Percentiles rank a stretch among this genome's conserved stretches.
Evolutionary conservation across 2,797 vertebrate genomes (phyloP).

Genomic region (Poecilia gillii): DNA sequence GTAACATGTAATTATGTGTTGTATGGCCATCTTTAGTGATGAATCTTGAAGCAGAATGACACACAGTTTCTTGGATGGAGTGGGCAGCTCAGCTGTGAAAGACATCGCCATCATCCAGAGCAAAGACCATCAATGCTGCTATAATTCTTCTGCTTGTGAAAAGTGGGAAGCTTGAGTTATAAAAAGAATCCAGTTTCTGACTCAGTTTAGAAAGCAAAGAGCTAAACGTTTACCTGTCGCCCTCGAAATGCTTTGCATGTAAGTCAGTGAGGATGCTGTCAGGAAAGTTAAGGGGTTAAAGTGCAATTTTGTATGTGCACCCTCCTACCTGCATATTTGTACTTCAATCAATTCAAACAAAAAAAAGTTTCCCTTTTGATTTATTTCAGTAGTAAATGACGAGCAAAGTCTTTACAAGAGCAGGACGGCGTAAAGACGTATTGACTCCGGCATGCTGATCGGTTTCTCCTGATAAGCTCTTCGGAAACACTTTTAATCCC

Average conservation of each 20-base stretch:
- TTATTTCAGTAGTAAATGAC: neutral
- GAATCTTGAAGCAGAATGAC: neutral
- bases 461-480: neutral
- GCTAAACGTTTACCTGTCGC: neutral
- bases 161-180: neutral
- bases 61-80: neutral
- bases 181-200: neutral
- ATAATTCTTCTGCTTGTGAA: neutral
- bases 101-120: neutral
- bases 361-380: neutral
- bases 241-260: too few species aligned
- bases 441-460: neutral
- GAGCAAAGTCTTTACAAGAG: neutral
- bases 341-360: neutral
- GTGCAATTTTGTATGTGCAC: neutral
- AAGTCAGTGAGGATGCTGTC: too few species aligned
- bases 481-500: neutral
- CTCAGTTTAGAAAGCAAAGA: neutral
- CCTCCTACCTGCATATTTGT: neutral
- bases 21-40: neutral
- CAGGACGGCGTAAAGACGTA: neutral
- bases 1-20: neutral
- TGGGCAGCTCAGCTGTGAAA: neutral
- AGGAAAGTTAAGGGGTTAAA: neutral
- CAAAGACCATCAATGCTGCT: neutral